These are phyloP conservation scores for Gymnoscelis rufifasciata DNA, from an alignment of 2,888 invertebrate genomes.

Conservation along the genomic window DNA sequence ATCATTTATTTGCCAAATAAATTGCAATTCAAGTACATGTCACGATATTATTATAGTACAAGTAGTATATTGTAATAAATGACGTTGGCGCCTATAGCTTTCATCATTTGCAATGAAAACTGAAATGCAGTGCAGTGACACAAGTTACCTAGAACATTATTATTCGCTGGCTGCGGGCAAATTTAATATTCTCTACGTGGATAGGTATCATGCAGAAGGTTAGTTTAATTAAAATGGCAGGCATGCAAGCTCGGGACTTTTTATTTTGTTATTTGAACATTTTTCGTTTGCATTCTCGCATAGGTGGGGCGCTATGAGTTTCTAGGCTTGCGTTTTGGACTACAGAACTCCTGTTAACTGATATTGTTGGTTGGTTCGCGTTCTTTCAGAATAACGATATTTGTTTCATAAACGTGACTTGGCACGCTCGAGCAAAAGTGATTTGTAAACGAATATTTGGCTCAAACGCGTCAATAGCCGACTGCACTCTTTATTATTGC, in stretches of 20 bases:
- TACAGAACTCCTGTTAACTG: no score
- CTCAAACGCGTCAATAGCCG: conserved; percentile 5
- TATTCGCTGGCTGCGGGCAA: conserved; percentile 14
- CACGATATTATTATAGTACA: no score
- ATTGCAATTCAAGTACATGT: no score
- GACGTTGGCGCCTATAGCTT: no score
- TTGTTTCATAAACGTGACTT: background rate
- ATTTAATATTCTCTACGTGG: conserved; percentile 11
- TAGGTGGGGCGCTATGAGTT: background rate
- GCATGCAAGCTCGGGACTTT: conserved; percentile 3
- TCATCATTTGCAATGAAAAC: background rate
- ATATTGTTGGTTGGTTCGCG: background rate
- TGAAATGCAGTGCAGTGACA: background rate
- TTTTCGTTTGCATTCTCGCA: background rate
- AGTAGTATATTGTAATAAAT: no score
- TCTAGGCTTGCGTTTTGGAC: no score
- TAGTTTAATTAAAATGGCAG: conserved; percentile 17
- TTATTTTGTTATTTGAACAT: conserved; percentile 6
- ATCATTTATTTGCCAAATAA: no score
- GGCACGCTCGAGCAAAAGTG: background rate
- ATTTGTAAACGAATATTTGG: conserved; percentile 9
- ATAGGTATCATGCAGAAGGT: conserved; percentile 11
- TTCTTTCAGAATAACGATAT: background rate
- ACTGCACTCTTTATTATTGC: conserved; percentile 7
- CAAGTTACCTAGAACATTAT: conserved; percentile 7